A percentile compares a stretch with the other conserved stretches of the same genome.
Evolutionary conservation across 2,888 invertebrate genomes (phyloP).

Genomic region (Disparrhopalites patrizii): DNA sequence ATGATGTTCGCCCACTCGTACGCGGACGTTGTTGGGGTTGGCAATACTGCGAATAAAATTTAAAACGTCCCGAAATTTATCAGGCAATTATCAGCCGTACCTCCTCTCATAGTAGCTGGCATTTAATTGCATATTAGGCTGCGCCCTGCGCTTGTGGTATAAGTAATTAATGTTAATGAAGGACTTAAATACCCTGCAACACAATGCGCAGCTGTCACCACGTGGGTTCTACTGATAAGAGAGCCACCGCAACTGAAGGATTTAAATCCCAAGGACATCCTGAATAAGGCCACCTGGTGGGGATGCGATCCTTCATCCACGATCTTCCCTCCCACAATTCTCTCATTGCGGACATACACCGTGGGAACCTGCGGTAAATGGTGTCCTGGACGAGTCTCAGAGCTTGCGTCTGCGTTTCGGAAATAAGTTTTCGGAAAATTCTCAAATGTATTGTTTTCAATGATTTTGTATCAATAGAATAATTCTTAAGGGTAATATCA

Average conservation of each 20-base stretch:
- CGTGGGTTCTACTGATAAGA: not conserved
- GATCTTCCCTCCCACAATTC: conserved; percentile 14
- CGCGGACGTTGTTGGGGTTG: not conserved
- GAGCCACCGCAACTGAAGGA: conserved; percentile 13
- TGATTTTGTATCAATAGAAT: not conserved
- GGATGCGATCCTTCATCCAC: not conserved
- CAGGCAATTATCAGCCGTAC: too few relatives aligned
- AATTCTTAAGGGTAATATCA: not conserved
- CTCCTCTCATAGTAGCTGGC: too few relatives aligned
- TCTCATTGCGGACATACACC: not conserved
- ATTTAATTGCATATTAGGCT: not conserved
- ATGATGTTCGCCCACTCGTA: conserved; percentile 1
- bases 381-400: not conserved
- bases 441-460: not conserved
- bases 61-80: too few relatives aligned
- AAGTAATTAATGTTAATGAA: not conserved
- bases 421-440: too few relatives aligned
- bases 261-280: not conserved
- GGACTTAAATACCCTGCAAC: not conserved
- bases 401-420: conserved; percentile 11
- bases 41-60: too few relatives aligned
- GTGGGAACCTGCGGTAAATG: not conserved
- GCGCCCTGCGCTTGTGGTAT: not conserved
- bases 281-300: conserved; percentile 5
- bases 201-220: conserved; percentile 16